phyloP scores from a whole-genome alignment of 2,113 vertebrate genomes.

The Bos taurus region ARS-UCD2.0 NC_037357.1:109125001-109125500 shows the following conservation, averaged over 20 bases:
- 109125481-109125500: neutral
- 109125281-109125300: neutral
- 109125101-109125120: constrained; percentile 35
- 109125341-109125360: neutral
- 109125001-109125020: constrained; percentile 34
- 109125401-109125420: neutral
- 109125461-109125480: neutral
- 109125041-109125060: neutral
- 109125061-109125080: constrained; percentile 48
- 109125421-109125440: neutral
- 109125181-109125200: constrained; percentile 19
- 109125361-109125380: neutral
- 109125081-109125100: constrained; percentile 32
- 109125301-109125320: constrained; percentile 1
- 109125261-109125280: constrained; percentile 26
- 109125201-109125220: constrained; percentile 32
- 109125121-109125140: constrained; percentile 10
- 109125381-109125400: neutral
- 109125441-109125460: neutral
- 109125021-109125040: neutral
- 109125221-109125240: constrained; percentile 5
- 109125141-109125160: constrained; percentile 33
- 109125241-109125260: constrained; percentile 18
- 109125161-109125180: constrained; percentile 22
- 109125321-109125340: neutral